Percentiles rank a stretch among this genome's conserved stretches.
phyloP scores from a whole-genome alignment of 2,113 vertebrate genomes.

The Orthonyx spaldingii region DNA sequence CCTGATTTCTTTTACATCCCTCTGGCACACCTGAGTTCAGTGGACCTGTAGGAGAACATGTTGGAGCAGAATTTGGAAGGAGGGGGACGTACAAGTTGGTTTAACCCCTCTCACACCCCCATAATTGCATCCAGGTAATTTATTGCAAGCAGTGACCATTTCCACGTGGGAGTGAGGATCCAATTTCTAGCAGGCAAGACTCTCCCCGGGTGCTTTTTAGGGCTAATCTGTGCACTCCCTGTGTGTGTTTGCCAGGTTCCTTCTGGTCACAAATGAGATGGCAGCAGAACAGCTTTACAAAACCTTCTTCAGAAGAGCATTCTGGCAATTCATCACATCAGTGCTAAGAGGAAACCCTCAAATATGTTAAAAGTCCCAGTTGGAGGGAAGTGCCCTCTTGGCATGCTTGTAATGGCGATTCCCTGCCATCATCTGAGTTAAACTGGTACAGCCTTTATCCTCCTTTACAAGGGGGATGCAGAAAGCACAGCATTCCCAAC shows the following conservation, averaged over 20 bases:
- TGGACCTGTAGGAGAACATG: not conserved
- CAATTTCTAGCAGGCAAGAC: not conserved
- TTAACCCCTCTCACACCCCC: not conserved
- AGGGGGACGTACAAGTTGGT: not conserved
- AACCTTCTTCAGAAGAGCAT: not conserved
- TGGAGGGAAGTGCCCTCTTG: not conserved
- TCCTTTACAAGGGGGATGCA: not conserved
- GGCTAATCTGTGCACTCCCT: not conserved
- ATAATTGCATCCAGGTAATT: constrained; percentile 8
- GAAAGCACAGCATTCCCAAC: not conserved
- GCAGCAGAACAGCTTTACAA: not conserved
- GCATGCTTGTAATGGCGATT: not conserved
- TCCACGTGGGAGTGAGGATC: not conserved
- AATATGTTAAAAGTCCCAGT: not conserved
- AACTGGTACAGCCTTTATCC: not conserved
- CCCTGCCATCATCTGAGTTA: not conserved
- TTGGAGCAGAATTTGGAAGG: not conserved
- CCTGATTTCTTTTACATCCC: not conserved
- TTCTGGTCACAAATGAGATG: not conserved
- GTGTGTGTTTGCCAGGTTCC: not conserved
- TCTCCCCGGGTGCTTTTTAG: not conserved
- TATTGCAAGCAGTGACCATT: not conserved
- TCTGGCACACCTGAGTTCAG: not conserved
- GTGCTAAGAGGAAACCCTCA: not conserved
- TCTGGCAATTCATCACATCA: not conserved